phyloP scores from a whole-genome alignment of 2,113 vertebrate species.

The Misgurnus mizolepis region DNA sequence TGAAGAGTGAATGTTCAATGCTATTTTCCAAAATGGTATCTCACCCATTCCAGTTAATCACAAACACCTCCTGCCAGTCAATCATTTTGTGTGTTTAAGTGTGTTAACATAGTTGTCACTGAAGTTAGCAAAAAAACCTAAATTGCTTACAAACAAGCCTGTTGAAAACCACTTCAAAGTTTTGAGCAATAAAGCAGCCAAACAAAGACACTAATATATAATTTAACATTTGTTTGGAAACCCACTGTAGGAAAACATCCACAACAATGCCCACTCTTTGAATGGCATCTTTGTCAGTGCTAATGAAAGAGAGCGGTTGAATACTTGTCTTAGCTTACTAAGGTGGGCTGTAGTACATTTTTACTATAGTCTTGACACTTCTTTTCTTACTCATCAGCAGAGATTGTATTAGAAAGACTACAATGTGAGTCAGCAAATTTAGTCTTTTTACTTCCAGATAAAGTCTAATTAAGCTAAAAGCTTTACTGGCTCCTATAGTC shows the following conservation, averaged over 20 bases:
- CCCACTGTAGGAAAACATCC: neutral
- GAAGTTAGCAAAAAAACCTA: neutral
- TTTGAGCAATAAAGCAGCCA: neutral
- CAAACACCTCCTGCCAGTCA: no score
- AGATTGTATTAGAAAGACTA: slow-evolving; percentile 49
- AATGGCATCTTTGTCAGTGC: slow-evolving; percentile 2
- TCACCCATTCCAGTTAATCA: no score
- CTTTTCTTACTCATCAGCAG: slow-evolving; percentile 48
- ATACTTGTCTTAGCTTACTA: neutral
- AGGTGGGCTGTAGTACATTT: slow-evolving; percentile 17
- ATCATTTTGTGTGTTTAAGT: no score
- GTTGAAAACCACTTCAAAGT: neutral
- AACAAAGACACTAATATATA: neutral
- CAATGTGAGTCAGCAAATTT: slow-evolving; percentile 72
- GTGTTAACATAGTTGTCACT: no score
- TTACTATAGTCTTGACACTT: slow-evolving; percentile 20
- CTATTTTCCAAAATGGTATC: no score
- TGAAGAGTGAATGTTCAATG: no score
- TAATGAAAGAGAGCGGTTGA: slow-evolving; percentile 27
- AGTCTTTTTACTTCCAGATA: slow-evolving; percentile 66
- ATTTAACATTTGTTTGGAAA: neutral
- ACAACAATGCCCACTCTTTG: neutral
- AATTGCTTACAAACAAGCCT: neutral
- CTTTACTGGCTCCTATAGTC: slow-evolving; percentile 74
- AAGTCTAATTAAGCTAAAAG: slow-evolving; percentile 88